Evolutionary conservation across 2,113 vertebrate species (phyloP).

Genomic region (Siniperca chuatsi): DNA sequence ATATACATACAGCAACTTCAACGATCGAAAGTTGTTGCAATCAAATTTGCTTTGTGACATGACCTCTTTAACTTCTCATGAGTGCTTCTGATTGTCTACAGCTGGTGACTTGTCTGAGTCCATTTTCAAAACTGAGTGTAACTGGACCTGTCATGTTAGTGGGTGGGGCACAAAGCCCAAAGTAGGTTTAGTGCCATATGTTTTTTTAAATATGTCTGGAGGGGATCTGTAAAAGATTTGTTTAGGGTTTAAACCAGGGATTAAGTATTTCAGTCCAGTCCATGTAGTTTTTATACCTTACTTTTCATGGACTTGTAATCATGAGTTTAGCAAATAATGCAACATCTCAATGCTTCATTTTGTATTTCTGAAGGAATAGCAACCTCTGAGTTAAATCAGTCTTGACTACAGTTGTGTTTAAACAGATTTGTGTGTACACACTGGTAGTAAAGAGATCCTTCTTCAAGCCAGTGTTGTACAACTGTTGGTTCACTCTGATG

Average conservation of each 20-base stretch:
- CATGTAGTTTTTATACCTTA: neutral
- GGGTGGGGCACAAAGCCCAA: neutral
- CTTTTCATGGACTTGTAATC: neutral
- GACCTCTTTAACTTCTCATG: neutral
- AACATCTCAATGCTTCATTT: neutral
- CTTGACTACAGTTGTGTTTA: neutral
- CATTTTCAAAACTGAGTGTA: neutral
- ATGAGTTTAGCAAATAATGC: neutral
- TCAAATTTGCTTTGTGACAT: too few species aligned
- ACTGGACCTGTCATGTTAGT: neutral
- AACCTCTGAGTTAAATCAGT: neutral
- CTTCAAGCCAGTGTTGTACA: neutral
- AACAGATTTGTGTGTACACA: neutral
- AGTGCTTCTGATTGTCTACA: too few species aligned
- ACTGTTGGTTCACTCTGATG: neutral
- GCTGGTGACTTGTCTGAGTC: too few species aligned
- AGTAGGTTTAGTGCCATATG: neutral
- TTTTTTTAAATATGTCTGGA: too few species aligned
- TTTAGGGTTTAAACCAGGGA: neutral
- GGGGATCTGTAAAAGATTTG: neutral
- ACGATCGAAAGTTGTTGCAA: too few species aligned
- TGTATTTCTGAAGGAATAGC: neutral
- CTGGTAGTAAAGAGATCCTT: neutral
- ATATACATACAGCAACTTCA: too few species aligned
- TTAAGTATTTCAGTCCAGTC: neutral